Conservation (phyloP, 2,113 vertebrate genomes). For the Hemibagrus wyckioides region DNA sequence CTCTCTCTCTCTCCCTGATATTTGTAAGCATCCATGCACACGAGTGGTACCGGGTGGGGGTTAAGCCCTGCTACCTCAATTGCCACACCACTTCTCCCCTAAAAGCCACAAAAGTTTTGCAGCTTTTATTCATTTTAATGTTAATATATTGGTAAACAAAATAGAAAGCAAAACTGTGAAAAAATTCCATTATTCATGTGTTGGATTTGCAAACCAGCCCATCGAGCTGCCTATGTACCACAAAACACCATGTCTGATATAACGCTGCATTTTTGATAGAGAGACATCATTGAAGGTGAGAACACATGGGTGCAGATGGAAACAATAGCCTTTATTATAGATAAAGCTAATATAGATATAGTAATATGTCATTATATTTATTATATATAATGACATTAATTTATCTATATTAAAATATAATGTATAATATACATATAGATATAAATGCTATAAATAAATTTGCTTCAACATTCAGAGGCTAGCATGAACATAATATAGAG, state of each 20-base stretch:
- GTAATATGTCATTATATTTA: too few species aligned
- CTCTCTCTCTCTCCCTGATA: background rate
- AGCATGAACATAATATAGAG: background rate
- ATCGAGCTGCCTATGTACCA: background rate
- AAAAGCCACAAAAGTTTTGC: background rate
- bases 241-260: background rate
- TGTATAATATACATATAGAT: too few species aligned
- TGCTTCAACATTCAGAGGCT: background rate
- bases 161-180: background rate
- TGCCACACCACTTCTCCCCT: background rate
- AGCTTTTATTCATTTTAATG: background rate
- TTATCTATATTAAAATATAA: too few species aligned
- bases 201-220: background rate
- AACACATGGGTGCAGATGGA: background rate
- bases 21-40: background rate
- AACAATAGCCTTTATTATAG: constrained; percentile 8
- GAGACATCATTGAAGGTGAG: background rate
- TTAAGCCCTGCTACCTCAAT: background rate
- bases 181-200: background rate
- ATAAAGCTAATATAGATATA: too few species aligned
- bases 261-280: background rate
- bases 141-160: background rate
- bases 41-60: background rate
- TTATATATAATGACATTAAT: too few species aligned
- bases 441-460: background rate